phyloP scores from a whole-genome alignment of 2,888 invertebrate species.

The Drosophila ochracea region DNA sequence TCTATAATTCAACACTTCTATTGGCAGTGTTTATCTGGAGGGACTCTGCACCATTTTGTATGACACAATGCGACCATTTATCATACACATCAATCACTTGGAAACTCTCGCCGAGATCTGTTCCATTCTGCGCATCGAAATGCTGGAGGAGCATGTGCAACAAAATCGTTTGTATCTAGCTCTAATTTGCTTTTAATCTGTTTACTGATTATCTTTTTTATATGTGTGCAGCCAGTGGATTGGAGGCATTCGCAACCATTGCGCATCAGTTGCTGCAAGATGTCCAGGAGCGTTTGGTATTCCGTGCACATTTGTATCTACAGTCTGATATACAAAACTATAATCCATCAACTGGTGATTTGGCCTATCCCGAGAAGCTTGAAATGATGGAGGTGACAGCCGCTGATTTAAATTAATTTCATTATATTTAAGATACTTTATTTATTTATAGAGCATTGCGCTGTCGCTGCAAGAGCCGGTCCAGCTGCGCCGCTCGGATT shows the following conservation, averaged over 20 bases:
- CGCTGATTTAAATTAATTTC: neutral
- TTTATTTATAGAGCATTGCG: conserved; percentile 87
- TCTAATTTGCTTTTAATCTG: neutral
- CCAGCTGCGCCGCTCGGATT: conserved; percentile 88
- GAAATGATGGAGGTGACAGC: conserved; percentile 96
- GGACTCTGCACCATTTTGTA: conserved; percentile 95
- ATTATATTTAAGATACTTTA: neutral
- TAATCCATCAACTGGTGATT: conserved; percentile 96
- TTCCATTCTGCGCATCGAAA: conserved; percentile 95
- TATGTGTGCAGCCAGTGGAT: conserved; percentile 86
- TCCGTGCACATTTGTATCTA: conserved; percentile 96
- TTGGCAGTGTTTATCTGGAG: conserved; percentile 90
- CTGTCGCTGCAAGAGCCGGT: conserved; percentile 88
- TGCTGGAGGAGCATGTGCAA: conserved; percentile 95
- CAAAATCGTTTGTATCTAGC: conserved; percentile 89
- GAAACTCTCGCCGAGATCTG: conserved; percentile 99
- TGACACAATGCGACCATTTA: conserved; percentile 95
- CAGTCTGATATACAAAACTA: conserved; percentile 95
- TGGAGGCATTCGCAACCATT: conserved; percentile 91
- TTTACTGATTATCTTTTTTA: neutral
- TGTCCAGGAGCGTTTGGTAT: conserved; percentile 98
- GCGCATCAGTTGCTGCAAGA: conserved; percentile 95
- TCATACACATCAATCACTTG: conserved; percentile 98
- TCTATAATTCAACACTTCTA: conserved; percentile 2
- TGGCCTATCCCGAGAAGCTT: conserved; percentile 98